phyloP scores from a whole-genome alignment of 2,888 invertebrate genomes.

The Hypsopygia costalis region DNA sequence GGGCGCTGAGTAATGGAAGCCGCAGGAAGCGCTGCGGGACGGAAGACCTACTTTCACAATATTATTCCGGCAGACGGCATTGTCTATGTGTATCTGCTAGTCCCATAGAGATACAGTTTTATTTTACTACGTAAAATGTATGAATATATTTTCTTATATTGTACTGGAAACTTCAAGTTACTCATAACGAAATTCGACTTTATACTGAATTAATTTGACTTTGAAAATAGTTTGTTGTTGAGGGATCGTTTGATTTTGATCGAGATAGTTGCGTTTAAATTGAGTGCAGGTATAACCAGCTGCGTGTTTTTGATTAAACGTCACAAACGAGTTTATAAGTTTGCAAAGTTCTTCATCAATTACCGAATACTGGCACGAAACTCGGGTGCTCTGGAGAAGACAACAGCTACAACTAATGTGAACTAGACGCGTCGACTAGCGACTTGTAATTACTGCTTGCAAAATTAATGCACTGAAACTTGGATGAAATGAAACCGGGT shows the following conservation, averaged over 20 bases:
- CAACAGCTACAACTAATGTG: slow-evolving; percentile 70
- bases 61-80: slow-evolving; percentile 12
- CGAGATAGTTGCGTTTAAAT: not conserved
- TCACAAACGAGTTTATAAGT: slow-evolving; percentile 61
- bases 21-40: slow-evolving; percentile 12
- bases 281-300: not conserved
- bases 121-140: not conserved
- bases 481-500: slow-evolving; percentile 73
- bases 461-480: slow-evolving; percentile 78
- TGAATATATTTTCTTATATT: not conserved
- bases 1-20: slow-evolving; percentile 13
- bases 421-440: slow-evolving; percentile 65
- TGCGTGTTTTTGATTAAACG: slow-evolving; percentile 53
- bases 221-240: not conserved
- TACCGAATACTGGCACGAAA: slow-evolving; percentile 49
- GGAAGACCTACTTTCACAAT: slow-evolving; percentile 13
- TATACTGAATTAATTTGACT: not conserved
- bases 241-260: not conserved
- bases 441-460: slow-evolving; percentile 77
- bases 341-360: slow-evolving; percentile 58
- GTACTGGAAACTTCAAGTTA: not conserved
- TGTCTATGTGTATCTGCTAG: slow-evolving; percentile 1
- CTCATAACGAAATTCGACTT: not conserved
- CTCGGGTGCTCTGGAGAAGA: slow-evolving; percentile 53
- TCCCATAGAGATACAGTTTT: not conserved